A percentile compares a stretch with the other conserved stretches of the same genome.
These are phyloP conservation scores for Rhea americana DNA, from an alignment of 2,113 vertebrate genomes.

Conservation along the genomic window DNA sequence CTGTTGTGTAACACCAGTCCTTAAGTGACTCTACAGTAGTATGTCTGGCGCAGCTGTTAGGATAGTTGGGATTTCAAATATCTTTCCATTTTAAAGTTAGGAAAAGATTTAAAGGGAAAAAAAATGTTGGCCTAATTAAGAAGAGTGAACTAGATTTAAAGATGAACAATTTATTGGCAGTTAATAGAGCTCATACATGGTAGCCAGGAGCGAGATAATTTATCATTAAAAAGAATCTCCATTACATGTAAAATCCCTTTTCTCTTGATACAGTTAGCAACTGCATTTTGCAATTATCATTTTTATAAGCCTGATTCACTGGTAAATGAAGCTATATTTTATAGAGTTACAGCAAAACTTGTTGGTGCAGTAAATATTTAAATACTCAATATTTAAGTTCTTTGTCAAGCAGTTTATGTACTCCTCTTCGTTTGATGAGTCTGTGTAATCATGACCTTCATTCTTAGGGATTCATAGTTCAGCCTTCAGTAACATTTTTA, in stretches of 20 bases:
- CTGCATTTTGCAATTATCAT: conserved; percentile 67
- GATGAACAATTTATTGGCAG: conserved; percentile 79
- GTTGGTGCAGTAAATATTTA: conserved; percentile 56
- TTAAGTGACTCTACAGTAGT: conserved; percentile 20
- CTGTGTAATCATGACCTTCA: background rate
- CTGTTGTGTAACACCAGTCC: conserved; percentile 16
- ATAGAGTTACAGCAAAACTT: conserved; percentile 57
- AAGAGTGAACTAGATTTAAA: conserved; percentile 79
- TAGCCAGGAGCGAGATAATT: conserved; percentile 81
- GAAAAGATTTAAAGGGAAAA: conserved; percentile 51
- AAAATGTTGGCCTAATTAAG: conserved; percentile 80
- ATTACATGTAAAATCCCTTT: conserved; percentile 67
- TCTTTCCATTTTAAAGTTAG: conserved; percentile 30
- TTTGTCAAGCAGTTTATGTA: conserved; percentile 27
- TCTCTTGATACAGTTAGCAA: conserved; percentile 69
- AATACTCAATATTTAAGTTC: conserved; percentile 22
- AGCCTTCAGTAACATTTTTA: background rate
- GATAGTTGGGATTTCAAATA: conserved; percentile 61
- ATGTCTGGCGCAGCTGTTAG: conserved; percentile 39
- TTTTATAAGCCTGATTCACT: conserved; percentile 71
- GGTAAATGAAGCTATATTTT: conserved; percentile 63
- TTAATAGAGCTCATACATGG: conserved; percentile 77
- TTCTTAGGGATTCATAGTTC: background rate
- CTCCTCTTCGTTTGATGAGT: conserved; percentile 12
- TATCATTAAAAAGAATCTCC: conserved; percentile 77